A percentile compares a stretch with the other conserved stretches of the same genome.
These are phyloP conservation scores for Lasioglossum marginatum DNA, from an alignment of 2,888 invertebrate species.

Conservation along the genomic window DNA sequence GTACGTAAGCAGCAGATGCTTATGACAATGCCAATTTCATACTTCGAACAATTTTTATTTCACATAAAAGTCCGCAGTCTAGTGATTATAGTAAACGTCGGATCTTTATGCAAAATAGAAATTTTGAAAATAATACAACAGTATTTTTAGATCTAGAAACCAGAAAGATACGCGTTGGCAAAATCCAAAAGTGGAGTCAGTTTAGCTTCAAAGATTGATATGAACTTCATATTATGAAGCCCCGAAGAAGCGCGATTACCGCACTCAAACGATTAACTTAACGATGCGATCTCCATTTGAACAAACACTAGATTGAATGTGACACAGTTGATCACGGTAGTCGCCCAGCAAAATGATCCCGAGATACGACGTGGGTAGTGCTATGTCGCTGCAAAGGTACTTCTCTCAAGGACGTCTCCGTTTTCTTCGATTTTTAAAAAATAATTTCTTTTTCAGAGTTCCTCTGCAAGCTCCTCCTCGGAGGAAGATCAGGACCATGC, in stretches of 20 bases:
- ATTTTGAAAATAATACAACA: no score
- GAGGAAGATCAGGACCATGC: constrained; percentile 87
- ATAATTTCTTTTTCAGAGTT: constrained; percentile 85
- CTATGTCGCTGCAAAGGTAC: constrained; percentile 80
- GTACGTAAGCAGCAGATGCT: background rate
- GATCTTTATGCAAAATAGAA: no score
- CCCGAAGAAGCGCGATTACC: background rate
- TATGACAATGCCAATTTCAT: no score
- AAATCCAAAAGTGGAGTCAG: background rate
- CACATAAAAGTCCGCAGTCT: no score
- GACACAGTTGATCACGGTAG: background rate
- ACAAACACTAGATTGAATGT: background rate
- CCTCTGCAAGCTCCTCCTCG: constrained; percentile 87
- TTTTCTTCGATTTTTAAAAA: background rate
- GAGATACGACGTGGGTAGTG: constrained; percentile 79
- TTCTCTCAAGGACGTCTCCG: background rate
- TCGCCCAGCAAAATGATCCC: constrained; percentile 75
- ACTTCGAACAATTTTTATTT: no score
- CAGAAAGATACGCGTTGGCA: background rate
- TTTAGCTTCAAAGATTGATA: background rate
- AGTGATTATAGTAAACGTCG: no score
- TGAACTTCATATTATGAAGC: no score
- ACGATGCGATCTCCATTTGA: background rate
- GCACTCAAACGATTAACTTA: background rate
- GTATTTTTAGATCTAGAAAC: background rate